These are phyloP conservation scores for Lasioglossum leucozonium DNA, from an alignment of 2,888 invertebrate genomes.

Conservation along the genomic window DNA sequence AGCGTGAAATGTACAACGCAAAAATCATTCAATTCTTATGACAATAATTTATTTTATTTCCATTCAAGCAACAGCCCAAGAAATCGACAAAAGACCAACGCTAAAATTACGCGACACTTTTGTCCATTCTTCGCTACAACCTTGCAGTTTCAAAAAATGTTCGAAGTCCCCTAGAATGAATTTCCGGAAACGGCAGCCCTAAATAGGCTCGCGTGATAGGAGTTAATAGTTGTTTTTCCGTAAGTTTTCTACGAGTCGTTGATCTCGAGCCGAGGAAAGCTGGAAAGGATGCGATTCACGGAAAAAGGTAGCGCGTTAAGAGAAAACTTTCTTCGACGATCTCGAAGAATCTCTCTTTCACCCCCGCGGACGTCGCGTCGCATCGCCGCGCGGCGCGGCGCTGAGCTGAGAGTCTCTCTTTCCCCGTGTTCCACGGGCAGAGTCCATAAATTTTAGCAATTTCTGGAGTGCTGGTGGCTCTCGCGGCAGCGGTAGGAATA, in stretches of 20 bases:
- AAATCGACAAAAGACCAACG: not conserved
- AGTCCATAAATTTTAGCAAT: slow-evolving; percentile 77
- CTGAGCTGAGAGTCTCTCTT: not conserved
- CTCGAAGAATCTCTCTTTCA: slow-evolving; percentile 54
- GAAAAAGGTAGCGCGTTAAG: slow-evolving; percentile 56
- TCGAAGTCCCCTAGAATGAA: not conserved
- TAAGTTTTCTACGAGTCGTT: slow-evolving; percentile 59
- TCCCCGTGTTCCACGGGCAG: slow-evolving; percentile 38
- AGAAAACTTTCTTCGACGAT: slow-evolving; percentile 69
- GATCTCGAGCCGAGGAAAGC: slow-evolving; percentile 47
- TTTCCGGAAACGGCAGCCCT: not conserved
- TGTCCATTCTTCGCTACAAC: not conserved
- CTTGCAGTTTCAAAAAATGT: not conserved
- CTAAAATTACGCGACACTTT: not conserved
- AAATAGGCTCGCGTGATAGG: not conserved
- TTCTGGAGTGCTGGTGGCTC: slow-evolving; percentile 72
- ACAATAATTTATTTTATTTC: not conserved
- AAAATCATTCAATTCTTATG: not conserved
- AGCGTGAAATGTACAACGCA: no score
- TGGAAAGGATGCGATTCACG: slow-evolving; percentile 38
- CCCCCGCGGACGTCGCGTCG: slow-evolving; percentile 22
- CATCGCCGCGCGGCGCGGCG: not conserved
- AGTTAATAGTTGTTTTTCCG: slow-evolving; percentile 40
- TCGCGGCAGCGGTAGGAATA: slow-evolving; percentile 72
- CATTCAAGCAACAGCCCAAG: not conserved